A percentile compares a stretch with the other conserved stretches of the same genome.
Evolutionary conservation across 2,797 vertebrate species (phyloP).

Genomic region (Cebuella pygmaea): DNA sequence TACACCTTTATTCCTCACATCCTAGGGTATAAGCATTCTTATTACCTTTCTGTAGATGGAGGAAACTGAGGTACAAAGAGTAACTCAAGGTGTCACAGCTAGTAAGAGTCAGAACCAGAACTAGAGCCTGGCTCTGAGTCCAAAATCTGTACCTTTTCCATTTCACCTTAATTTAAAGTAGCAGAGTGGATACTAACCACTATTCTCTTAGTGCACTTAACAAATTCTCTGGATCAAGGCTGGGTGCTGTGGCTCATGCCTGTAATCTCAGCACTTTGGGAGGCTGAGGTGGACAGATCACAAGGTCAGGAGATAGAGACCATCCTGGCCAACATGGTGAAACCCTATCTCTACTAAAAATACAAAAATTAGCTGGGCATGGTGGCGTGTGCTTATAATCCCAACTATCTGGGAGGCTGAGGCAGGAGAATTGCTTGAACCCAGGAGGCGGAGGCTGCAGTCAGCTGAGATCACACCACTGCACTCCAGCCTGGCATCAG

Average conservation of each 20-base stretch:
- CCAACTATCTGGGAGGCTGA: neutral
- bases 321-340: too few relatives aligned
- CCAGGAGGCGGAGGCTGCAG: neutral
- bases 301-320: too few relatives aligned
- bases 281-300: rapidly evolving
- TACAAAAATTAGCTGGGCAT: neutral
- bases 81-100: neutral
- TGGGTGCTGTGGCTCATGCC: neutral
- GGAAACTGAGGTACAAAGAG: neutral
- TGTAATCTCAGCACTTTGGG: neutral
- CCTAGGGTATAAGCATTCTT: neutral
- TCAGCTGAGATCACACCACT: neutral
- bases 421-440: neutral
- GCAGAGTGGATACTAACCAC: neutral
- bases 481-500: neutral
- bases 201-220: neutral
- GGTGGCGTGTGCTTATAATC: neutral
- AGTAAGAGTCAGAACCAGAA: neutral
- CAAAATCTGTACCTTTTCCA: neutral
- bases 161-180: neutral
- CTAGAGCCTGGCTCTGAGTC: neutral
- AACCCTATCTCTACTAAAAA: neutral
- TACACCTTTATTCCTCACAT: neutral
- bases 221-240: neutral
- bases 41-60: neutral